A percentile compares a stretch with the other conserved stretches of the same genome.
These are phyloP conservation scores for Tetramorium simillimum DNA, from an alignment of 1,140 invertebrate genomes.

Conservation along the genomic window DNA sequence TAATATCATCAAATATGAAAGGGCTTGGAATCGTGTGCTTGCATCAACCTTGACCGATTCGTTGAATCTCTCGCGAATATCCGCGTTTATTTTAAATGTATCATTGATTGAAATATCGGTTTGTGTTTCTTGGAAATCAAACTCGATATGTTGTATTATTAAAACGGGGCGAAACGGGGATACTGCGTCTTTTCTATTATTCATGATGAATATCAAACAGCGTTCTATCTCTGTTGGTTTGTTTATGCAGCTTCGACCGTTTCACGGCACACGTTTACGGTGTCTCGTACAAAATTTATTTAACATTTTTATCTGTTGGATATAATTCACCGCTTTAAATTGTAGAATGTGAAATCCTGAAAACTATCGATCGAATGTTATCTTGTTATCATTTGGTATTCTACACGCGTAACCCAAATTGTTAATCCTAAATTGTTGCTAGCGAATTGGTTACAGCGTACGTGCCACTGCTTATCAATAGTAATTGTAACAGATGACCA, in stretches of 20 bases:
- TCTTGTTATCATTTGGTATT: background rate
- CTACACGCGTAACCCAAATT: background rate
- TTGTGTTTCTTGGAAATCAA: slow-evolving; percentile 41
- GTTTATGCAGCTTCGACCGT: background rate
- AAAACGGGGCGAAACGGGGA: background rate
- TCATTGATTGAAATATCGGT: slow-evolving; percentile 52
- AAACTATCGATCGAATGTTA: background rate
- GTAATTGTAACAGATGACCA: slow-evolving; percentile 36
- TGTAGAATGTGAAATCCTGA: background rate
- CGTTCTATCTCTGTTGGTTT: slow-evolving; percentile 40
- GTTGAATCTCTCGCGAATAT: slow-evolving; percentile 14
- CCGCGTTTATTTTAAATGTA: slow-evolving; percentile 33
- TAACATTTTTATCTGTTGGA: background rate
- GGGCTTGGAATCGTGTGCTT: background rate
- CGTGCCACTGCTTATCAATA: background rate
- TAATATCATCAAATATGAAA: slow-evolving; percentile 17
- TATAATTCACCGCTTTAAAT: background rate
- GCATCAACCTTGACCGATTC: slow-evolving; percentile 44
- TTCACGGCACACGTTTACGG: background rate
- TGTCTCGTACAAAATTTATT: slow-evolving; percentile 3
- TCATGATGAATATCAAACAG: slow-evolving; percentile 14
- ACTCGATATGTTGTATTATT: slow-evolving; percentile 34
- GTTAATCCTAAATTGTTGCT: slow-evolving; percentile 41
- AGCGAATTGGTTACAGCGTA: background rate
- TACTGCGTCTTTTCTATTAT: slow-evolving; percentile 18